These are phyloP conservation scores for Limonius californicus DNA, from an alignment of 1,140 invertebrate species.

Conservation along the genomic window DNA sequence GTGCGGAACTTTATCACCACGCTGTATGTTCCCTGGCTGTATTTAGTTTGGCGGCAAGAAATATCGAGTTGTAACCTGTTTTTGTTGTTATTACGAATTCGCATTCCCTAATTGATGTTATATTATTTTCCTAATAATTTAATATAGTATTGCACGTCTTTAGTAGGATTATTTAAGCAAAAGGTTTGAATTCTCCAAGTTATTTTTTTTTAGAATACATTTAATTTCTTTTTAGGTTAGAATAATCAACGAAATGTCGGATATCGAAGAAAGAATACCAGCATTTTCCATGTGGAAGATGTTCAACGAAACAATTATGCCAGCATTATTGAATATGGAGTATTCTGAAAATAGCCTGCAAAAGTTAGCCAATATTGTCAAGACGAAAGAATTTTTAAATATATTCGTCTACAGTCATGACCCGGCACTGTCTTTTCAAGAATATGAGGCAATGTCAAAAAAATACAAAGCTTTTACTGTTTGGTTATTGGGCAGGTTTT, in stretches of 20 bases:
- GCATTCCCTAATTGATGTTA: too few relatives aligned
- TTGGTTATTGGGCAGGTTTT: constrained; percentile 54
- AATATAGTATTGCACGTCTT: too few relatives aligned
- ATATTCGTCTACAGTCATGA: constrained; percentile 50
- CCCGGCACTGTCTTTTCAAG: constrained; percentile 45
- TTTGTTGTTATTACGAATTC: too few relatives aligned
- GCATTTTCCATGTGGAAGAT: constrained; percentile 55
- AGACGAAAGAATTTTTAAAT: constrained; percentile 52
- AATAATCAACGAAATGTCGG: not conserved
- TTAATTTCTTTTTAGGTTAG: not conserved
- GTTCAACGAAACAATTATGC: constrained; percentile 50
- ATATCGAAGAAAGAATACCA: constrained; percentile 29
- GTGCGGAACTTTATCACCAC: too few relatives aligned
- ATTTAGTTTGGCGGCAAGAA: too few relatives aligned
- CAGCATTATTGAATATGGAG: constrained; percentile 51
- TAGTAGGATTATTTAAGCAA: too few relatives aligned
- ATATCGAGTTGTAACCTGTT: too few relatives aligned
- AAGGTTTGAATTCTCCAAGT: not conserved
- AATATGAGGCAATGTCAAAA: constrained; percentile 38
- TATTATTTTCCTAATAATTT: too few relatives aligned
- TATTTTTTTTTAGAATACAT: not conserved
- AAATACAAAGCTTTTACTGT: constrained; percentile 53
- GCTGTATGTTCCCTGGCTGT: too few relatives aligned
- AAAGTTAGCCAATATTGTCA: constrained; percentile 50
- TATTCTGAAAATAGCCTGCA: constrained; percentile 49